Evolutionary conservation across 2,113 vertebrate species (phyloP).

Genomic region (Brienomyrus brachyistius): DNA sequence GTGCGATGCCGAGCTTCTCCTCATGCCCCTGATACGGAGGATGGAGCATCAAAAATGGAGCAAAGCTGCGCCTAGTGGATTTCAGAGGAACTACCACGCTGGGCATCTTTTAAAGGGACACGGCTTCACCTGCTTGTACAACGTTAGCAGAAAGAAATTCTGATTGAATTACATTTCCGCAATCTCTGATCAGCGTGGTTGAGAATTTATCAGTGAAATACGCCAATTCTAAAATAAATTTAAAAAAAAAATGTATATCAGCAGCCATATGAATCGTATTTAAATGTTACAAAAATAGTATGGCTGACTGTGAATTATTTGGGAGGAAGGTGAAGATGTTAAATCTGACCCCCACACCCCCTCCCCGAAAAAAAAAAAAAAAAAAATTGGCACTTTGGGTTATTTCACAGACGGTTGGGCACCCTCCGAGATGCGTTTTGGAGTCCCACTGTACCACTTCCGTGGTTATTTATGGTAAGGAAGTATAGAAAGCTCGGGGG

Average conservation of each 20-base stretch:
- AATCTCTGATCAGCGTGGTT: background rate
- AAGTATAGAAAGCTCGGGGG: background rate
- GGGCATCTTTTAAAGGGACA: slow-evolving; percentile 43
- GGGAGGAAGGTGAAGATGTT: background rate
- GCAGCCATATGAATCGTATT: background rate
- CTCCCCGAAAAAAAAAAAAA: background rate
- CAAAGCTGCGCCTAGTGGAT: slow-evolving; percentile 73
- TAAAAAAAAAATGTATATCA: background rate
- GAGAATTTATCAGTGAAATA: background rate
- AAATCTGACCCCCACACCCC: background rate
- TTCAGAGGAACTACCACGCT: slow-evolving; percentile 49
- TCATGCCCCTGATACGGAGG: slow-evolving; percentile 60
- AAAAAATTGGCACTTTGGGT: background rate
- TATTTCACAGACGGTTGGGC: slow-evolving; percentile 6
- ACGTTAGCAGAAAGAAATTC: background rate
- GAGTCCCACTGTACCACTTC: background rate
- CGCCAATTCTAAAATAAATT: background rate
- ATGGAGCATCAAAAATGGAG: slow-evolving; percentile 75
- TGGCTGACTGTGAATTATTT: background rate
- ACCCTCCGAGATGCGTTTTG: background rate
- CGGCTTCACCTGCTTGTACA: background rate
- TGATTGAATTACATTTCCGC: background rate
- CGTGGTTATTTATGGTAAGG: slow-evolving; percentile 18
- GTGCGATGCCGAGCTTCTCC: slow-evolving; percentile 67
- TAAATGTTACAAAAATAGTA: background rate